Base-by-base conservation (phyloP, 2,797 vertebrate species). In the Notolabrus celidotus region DNA sequence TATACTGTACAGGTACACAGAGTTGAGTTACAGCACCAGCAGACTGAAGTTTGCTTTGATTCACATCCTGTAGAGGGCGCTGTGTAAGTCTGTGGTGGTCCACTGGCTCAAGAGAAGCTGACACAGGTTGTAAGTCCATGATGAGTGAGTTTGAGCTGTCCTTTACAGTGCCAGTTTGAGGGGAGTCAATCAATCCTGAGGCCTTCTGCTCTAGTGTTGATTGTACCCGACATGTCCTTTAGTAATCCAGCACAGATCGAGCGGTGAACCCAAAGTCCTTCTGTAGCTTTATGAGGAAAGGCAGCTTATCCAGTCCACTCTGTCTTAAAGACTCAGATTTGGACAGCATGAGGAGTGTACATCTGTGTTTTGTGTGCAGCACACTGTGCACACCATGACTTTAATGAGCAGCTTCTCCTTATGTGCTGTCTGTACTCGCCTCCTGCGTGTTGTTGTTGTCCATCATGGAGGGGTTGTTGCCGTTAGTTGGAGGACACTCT, bases 401-500 rank as follows among this genome's bases (percentile, higher is more conserved):
- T 19, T 55, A 38, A 29, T 11, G 16, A 61, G 68, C 75, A 57
- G 31, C 47, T 58, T 23, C 7, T 7, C 25, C 29, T 87, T 89
- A 95, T 60, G 91, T 47, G 74, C 88, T 83, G 4, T 95, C 93
- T 0, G 84, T 72, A 15, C 55, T 52, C 16, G 62, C 78, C n/a
- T 93, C 92, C 7, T 89, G 91, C 17, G 77, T 41, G 79, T 70
- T 63, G 71, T 72, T 74, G 77, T 79, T 67, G 59, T 93, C 89
- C 10, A 29, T 60, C 41, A 43, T 7, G 72, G 29, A 25, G 55
- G 71, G 7, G 0, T 39, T 61, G 86, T 82, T 42, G 56, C 50
- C 84, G 56, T 84, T 77, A 50, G 78, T 79, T 3, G 81, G 72
- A 0, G 84, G 82, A 29, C 70, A 53, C 31, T 95, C 92, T 2